Base-by-base conservation (phyloP, 2,888 invertebrate genomes). In the Trilocha varians region DNA sequence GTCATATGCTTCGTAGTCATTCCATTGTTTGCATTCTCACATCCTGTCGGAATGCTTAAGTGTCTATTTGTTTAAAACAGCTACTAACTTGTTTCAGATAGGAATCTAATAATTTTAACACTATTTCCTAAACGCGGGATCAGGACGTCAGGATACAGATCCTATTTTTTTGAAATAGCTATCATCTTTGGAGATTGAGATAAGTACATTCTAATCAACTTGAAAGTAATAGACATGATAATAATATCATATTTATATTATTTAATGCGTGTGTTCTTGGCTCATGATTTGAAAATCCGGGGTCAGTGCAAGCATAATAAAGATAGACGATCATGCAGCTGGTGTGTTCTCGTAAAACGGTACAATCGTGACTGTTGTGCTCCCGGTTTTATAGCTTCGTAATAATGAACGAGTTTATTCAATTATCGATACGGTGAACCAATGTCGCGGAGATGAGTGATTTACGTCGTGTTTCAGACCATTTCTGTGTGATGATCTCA, bases 381-480 rank as follows among this genome's bases (percentile, higher is more conserved):
- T 57, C 54, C 54, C 61, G 55, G 62, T 73, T 82, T 79, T 78
- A 82, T 74, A 70, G 65, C 66, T 66, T 55, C 63, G 65, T 65
- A 67, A 69, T 78, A 78, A 80, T 78, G 78, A 79, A 79, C 71
- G 77, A 78, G 77, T 79, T 78, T 80, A 82, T 80, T 79, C 73
- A 79, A 82, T 80, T 76, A 82, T 74, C 71, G 70, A 70, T 78
- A 76, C 78, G 57, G 51, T 71, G 78, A 77, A 77, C 63, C 64
- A 67, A 76, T 73, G 76, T 74, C 70, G 64, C 62, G 44, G 59
- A 55, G 72, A 69, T 65, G 77, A 78, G 65, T 75, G 76, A 79
- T 78, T 78, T 79, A 74, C 64, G 59, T 57, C 44, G 50, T 44
- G 44, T 48, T 49, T 46, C 42, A 50, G 45, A 47, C 50, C 48